Percentiles rank a stretch among this genome's conserved stretches.
phyloP scores from a whole-genome alignment of 2,888 invertebrate genomes.

The Thera obeliscata region DNA sequence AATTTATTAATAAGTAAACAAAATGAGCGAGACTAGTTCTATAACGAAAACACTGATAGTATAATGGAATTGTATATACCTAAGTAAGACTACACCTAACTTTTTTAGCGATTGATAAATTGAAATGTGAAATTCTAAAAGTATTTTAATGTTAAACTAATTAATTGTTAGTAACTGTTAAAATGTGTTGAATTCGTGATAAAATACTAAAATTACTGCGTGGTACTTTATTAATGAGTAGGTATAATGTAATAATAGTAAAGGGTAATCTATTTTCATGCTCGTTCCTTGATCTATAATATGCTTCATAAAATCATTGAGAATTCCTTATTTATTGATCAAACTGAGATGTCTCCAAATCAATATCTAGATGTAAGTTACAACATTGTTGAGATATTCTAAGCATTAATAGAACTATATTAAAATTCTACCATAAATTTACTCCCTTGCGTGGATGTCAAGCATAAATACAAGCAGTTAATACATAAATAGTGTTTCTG shows the following conservation, averaged over 20 bases:
- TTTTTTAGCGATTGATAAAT: slow-evolving; percentile 60
- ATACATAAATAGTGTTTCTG: too few species aligned
- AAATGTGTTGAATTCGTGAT: slow-evolving; percentile 78
- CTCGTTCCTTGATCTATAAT: slow-evolving; percentile 19
- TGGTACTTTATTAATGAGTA: slow-evolving; percentile 39
- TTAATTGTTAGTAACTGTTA: slow-evolving; percentile 72
- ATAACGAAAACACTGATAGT: slow-evolving; percentile 54
- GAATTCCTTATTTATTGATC: slow-evolving; percentile 3
- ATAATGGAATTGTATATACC: slow-evolving; percentile 55
- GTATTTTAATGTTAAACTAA: slow-evolving; percentile 71
- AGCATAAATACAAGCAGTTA: too few species aligned
- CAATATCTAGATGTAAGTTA: not conserved
- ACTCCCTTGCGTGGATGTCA: too few species aligned
- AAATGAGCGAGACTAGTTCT: slow-evolving; percentile 53
- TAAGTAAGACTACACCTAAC: slow-evolving; percentile 46
- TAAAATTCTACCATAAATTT: not conserved
- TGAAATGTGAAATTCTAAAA: slow-evolving; percentile 70
- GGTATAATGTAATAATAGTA: slow-evolving; percentile 55
- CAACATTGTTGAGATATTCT: slow-evolving; percentile 1
- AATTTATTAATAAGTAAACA: slow-evolving; percentile 41
- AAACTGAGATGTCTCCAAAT: slow-evolving; percentile 6
- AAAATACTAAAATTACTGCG: slow-evolving; percentile 67
- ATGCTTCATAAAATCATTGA: slow-evolving; percentile 11
- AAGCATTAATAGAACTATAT: not conserved
- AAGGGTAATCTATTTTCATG: slow-evolving; percentile 42